Conservation (phyloP, 2,888 invertebrate genomes). For the Ctenicera cuprea region DNA sequence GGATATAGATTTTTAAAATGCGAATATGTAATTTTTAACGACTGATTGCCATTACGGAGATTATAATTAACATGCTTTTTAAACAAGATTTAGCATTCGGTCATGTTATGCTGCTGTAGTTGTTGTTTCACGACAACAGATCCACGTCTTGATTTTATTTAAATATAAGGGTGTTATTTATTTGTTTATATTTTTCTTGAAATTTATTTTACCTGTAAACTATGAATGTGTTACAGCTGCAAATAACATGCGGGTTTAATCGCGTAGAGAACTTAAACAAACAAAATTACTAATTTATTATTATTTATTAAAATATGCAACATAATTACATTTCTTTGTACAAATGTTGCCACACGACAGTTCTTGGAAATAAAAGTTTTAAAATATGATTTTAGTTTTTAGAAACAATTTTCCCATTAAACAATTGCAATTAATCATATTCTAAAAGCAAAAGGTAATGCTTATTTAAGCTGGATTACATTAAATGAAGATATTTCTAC, state of each 20-base stretch:
- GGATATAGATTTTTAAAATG: constrained; percentile 31
- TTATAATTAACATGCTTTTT: constrained; percentile 36
- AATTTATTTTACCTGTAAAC: constrained; percentile 13
- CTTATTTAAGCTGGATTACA: no score
- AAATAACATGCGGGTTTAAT: constrained; percentile 16
- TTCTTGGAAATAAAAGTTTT: no score
- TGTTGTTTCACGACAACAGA: constrained; percentile 35
- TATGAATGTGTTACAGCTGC: constrained; percentile 8
- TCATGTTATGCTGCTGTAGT: constrained; percentile 15
- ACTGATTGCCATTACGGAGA: constrained; percentile 19
- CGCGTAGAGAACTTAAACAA: not conserved
- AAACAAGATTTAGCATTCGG: constrained; percentile 27
- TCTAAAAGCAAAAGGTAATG: no score
- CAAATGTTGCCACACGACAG: no score
- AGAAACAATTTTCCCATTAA: no score
- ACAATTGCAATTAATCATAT: no score
- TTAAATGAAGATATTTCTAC: no score
- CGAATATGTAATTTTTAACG: constrained; percentile 26
- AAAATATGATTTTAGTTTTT: no score
- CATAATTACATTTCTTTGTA: not conserved
- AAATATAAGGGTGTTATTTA: constrained; percentile 21
- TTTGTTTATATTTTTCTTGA: constrained; percentile 16
- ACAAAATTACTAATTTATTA: not conserved
- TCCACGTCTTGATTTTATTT: constrained; percentile 19
- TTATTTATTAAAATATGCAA: no score